phyloP scores from a whole-genome alignment of 2,888 invertebrate genomes.

The Ypsolopha sequella region DNA sequence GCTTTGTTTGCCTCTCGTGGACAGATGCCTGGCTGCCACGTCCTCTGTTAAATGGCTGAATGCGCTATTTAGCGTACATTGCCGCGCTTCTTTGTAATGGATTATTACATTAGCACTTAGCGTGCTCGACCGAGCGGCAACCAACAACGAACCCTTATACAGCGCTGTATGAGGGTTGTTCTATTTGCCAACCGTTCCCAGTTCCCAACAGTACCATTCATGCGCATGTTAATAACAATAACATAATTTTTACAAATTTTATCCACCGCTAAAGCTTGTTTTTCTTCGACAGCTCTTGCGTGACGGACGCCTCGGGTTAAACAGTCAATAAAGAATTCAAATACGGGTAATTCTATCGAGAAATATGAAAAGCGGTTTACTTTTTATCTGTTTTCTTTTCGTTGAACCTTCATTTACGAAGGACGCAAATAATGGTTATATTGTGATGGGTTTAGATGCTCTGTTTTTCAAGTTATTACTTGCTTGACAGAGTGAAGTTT shows the following conservation, averaged over 20 bases:
- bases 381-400: background rate
- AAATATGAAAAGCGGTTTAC: background rate
- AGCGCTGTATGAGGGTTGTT: constrained; percentile 27
- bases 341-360: background rate
- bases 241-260: constrained; percentile 35
- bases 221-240: constrained; percentile 19
- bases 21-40: constrained; percentile 52
- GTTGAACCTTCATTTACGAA: background rate
- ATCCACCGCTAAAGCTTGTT: constrained; percentile 26
- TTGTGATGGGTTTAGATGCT: background rate
- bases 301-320: constrained; percentile 22
- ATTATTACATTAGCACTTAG: constrained; percentile 71
- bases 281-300: constrained; percentile 20
- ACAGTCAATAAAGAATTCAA: constrained; percentile 1
- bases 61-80: constrained; percentile 67
- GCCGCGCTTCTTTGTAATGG: constrained; percentile 65
- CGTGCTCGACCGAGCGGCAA: constrained; percentile 61
- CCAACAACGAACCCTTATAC: constrained; percentile 45
- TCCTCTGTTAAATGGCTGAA: constrained; percentile 44
- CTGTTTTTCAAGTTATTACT: background rate
- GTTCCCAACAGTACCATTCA: background rate
- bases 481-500: background rate
- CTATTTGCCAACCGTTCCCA: constrained; percentile 1
- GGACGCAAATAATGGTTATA: background rate
- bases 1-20: constrained; percentile 58